These are phyloP conservation scores for Petrolisthes manimaculis DNA, from an alignment of 2,888 invertebrate genomes.

Conservation along the genomic window DNA sequence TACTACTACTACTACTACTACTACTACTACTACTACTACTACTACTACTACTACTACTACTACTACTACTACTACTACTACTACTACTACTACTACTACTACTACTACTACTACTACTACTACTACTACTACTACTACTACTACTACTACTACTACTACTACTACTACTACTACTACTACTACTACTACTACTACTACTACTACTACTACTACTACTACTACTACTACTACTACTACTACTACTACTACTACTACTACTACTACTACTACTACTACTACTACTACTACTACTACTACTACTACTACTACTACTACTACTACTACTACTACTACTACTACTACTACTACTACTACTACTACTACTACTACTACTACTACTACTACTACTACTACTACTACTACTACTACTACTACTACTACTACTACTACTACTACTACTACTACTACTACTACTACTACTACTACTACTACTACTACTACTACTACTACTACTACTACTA, in stretches of 20 bases:
- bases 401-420: too few relatives aligned
- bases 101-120: conserved; percentile 22
- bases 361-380: background rate
- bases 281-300: conserved; percentile 23
- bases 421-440: too few relatives aligned
- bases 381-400: too few relatives aligned
- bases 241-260: conserved; percentile 40
- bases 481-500: too few relatives aligned
- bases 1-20: conserved; percentile 17
- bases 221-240: conserved; percentile 39
- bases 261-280: conserved; percentile 23
- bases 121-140: conserved; percentile 18
- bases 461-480: too few relatives aligned
- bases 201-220: conserved; percentile 31
- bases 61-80: conserved; percentile 22
- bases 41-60: conserved; percentile 20
- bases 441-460: too few relatives aligned
- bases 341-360: background rate
- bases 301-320: conserved; percentile 24
- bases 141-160: conserved; percentile 9
- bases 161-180: background rate
- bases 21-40: conserved; percentile 22
- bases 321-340: conserved; percentile 23
- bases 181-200: conserved; percentile 14
- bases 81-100: conserved; percentile 20